phyloP scores from a whole-genome alignment of 2,888 invertebrate genomes.

The Stenchaetothrips biformis region DNA sequence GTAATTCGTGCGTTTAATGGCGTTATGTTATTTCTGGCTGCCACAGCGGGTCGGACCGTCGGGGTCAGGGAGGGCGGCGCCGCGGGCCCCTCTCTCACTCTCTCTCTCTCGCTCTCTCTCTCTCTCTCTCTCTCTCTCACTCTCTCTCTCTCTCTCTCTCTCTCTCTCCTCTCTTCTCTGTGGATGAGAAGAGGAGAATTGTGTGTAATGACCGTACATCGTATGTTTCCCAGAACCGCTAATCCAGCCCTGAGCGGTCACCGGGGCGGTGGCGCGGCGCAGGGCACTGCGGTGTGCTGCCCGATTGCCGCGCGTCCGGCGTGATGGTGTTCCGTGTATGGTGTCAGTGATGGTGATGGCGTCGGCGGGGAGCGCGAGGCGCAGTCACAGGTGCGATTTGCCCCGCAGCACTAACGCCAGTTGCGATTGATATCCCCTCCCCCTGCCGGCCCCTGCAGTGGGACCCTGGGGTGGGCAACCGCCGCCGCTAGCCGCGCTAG shows the following conservation, averaged over 20 bases:
- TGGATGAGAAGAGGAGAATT: background rate
- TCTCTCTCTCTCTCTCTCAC: no score
- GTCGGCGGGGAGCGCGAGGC: no score
- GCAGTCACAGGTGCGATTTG: no score
- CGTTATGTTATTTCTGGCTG: constrained; percentile 8
- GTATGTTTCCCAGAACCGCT: background rate
- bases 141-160: no score
- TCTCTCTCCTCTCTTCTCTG: no score
- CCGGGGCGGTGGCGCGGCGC: background rate
- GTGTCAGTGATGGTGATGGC: no score
- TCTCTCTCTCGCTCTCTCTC: no score
- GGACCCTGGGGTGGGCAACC: background rate
- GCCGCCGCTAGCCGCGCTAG: background rate
- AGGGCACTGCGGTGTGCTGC: background rate
- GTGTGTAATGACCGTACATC: constrained; percentile 11
- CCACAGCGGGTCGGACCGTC: background rate
- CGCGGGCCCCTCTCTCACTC: no score
- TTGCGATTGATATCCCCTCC: background rate
- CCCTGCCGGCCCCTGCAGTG: background rate
- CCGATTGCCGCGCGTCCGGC: no score
- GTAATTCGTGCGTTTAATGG: constrained; percentile 8
- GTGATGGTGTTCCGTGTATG: no score
- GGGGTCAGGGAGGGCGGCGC: background rate
- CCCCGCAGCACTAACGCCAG: background rate
- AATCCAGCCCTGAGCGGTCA: background rate